Conservation (phyloP, 2,888 invertebrate genomes). For the Cryptosula pallasiana region DNA sequence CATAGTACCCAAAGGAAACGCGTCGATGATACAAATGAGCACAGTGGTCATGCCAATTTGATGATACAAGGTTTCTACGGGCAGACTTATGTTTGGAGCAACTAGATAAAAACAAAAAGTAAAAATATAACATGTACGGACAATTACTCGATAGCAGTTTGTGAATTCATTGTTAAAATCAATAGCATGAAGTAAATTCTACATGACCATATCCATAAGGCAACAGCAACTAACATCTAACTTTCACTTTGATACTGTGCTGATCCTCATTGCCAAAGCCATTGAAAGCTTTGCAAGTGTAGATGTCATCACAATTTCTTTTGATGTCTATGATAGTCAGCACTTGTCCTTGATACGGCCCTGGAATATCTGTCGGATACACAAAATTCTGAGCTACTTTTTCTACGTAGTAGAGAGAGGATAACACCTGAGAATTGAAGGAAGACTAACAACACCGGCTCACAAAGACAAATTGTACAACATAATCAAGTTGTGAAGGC, state of each 20-base stretch:
- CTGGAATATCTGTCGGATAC: not conserved
- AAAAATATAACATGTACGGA: too few species aligned
- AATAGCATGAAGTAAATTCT: too few species aligned
- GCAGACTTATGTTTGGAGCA: not conserved
- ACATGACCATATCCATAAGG: too few species aligned
- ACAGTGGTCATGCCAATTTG: not conserved
- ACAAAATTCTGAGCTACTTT: too few species aligned
- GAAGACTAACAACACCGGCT: too few species aligned
- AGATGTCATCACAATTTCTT: not conserved
- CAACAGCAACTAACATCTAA: slow-evolving; percentile 8
- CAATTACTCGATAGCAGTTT: too few species aligned
- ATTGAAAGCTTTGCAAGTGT: slow-evolving; percentile 4
- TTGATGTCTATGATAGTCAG: not conserved
- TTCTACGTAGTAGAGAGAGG: too few species aligned
- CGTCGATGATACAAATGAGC: not conserved
- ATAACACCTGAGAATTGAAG: too few species aligned
- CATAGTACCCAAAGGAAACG: not conserved
- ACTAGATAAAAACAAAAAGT: not conserved
- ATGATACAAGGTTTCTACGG: not conserved
- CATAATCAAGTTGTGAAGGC: too few species aligned
- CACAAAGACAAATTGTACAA: too few species aligned
- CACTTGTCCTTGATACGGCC: not conserved
- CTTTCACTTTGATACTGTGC: not conserved
- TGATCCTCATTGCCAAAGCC: not conserved
- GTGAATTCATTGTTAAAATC: too few species aligned